Conservation (phyloP, 2,113 vertebrate genomes). For the Grallaria varia region DNA sequence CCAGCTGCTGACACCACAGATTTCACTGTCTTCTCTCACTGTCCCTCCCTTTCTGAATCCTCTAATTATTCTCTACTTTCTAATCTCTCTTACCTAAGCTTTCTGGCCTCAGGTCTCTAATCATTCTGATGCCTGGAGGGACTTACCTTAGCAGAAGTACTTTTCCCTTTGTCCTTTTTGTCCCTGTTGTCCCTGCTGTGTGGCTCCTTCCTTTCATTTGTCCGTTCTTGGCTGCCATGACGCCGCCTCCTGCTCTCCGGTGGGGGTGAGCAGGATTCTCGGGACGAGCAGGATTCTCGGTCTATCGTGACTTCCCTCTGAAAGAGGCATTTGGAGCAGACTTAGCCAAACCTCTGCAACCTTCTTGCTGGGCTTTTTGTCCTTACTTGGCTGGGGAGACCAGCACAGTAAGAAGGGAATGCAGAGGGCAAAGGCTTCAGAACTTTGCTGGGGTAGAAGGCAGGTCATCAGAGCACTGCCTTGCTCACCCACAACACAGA, state of each 20-base stretch:
- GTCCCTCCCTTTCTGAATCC: not conserved
- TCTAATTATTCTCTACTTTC: not conserved
- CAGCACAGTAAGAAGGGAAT: not conserved
- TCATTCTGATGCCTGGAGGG: not conserved
- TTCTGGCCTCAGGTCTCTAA: not conserved
- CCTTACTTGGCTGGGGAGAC: not conserved
- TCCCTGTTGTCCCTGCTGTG: conserved; percentile 72
- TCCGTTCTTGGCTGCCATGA: conserved; percentile 65
- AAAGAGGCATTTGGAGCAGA: conserved; percentile 2
- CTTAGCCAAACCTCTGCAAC: not conserved
- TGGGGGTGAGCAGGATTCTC: conserved; percentile 65
- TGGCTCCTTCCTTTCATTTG: conserved; percentile 68
- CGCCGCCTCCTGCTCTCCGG: conserved; percentile 62
- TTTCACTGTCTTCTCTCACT: not conserved
- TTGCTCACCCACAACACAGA: not conserved
- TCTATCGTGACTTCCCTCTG: conserved; percentile 78
- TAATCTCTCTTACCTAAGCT: not conserved
- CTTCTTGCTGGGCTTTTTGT: not conserved
- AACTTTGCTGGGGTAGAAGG: not conserved
- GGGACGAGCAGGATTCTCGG: conserved; percentile 66
- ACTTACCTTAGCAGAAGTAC: conserved; percentile 64
- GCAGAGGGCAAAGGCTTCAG: not conserved
- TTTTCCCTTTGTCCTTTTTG: conserved; percentile 71
- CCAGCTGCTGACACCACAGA: not conserved
- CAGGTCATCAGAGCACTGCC: not conserved